phyloP scores from a whole-genome alignment of 2,888 invertebrate species.

The Epirrita christyi region DNA sequence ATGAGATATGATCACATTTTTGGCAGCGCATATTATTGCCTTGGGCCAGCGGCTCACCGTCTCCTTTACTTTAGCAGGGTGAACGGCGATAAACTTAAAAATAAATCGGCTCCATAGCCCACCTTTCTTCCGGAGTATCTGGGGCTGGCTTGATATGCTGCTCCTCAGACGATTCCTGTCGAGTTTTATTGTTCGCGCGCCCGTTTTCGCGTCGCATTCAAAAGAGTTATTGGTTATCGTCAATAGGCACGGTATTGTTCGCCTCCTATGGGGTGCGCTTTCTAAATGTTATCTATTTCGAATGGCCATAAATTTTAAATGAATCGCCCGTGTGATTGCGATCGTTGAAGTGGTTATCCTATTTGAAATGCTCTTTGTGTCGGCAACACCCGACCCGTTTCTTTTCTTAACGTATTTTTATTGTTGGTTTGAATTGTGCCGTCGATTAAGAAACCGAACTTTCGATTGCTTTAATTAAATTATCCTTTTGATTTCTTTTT shows the following conservation, averaged over 20 bases:
- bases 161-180: slow-evolving; percentile 55
- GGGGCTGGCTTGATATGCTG: slow-evolving; percentile 31
- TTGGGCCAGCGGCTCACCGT: neutral
- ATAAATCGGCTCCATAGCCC: slow-evolving; percentile 59
- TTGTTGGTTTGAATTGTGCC: slow-evolving; percentile 13
- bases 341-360: slow-evolving; percentile 56
- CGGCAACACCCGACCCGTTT: slow-evolving; percentile 35
- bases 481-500: slow-evolving; percentile 25
- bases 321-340: slow-evolving; percentile 63
- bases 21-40: slow-evolving; percentile 25
- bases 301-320: slow-evolving; percentile 64
- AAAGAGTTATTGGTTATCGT: slow-evolving; percentile 63
- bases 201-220: slow-evolving; percentile 53
- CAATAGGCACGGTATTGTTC: slow-evolving; percentile 57
- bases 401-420: slow-evolving; percentile 31
- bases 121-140: slow-evolving; percentile 34
- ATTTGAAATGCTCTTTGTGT: slow-evolving; percentile 49
- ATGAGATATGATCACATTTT: neutral
- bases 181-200: slow-evolving; percentile 58
- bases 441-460: slow-evolving; percentile 40
- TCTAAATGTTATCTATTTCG: slow-evolving; percentile 55
- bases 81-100: slow-evolving; percentile 60
- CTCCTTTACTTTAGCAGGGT: slow-evolving; percentile 48
- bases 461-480: slow-evolving; percentile 37
- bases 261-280: slow-evolving; percentile 46